These are phyloP conservation scores for Antheraea mylitta DNA, from an alignment of 1,140 invertebrate genomes.

Conservation along the genomic window DNA sequence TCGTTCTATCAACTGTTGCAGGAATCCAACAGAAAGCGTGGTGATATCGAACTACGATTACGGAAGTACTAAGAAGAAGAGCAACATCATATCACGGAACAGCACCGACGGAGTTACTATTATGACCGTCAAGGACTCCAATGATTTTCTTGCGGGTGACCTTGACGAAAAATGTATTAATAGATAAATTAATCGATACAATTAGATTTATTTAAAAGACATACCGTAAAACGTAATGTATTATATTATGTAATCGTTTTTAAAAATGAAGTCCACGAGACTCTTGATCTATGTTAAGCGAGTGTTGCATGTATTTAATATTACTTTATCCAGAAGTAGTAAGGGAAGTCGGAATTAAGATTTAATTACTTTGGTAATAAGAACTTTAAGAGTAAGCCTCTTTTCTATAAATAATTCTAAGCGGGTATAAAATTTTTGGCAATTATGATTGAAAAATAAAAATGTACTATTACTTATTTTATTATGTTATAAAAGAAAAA, in stretches of 20 bases:
- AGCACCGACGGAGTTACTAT: constrained; percentile 64
- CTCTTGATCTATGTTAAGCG: background rate
- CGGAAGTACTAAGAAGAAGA: constrained; percentile 69
- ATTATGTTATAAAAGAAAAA: too few species aligned
- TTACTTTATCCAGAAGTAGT: background rate
- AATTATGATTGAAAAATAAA: too few species aligned
- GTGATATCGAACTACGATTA: constrained; percentile 75
- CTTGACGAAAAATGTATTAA: constrained; percentile 57
- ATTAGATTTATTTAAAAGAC: background rate
- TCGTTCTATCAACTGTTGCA: constrained; percentile 46
- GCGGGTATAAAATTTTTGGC: too few species aligned
- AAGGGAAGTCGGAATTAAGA: too few species aligned
- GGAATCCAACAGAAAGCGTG: constrained; percentile 72
- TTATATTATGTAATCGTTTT: background rate
- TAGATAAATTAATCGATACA: constrained; percentile 38
- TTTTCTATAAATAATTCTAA: too few species aligned
- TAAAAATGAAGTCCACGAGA: background rate
- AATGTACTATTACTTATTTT: too few species aligned
- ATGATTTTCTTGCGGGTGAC: constrained; percentile 53
- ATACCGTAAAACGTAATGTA: background rate
- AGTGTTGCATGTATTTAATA: background rate
- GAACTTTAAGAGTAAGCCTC: too few species aligned
- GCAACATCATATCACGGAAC: constrained; percentile 62
- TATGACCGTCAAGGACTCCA: constrained; percentile 62
- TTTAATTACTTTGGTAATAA: background rate